Base-by-base conservation (phyloP, 2,888 invertebrate species). In the Cremastobaeus sp. region DNA sequence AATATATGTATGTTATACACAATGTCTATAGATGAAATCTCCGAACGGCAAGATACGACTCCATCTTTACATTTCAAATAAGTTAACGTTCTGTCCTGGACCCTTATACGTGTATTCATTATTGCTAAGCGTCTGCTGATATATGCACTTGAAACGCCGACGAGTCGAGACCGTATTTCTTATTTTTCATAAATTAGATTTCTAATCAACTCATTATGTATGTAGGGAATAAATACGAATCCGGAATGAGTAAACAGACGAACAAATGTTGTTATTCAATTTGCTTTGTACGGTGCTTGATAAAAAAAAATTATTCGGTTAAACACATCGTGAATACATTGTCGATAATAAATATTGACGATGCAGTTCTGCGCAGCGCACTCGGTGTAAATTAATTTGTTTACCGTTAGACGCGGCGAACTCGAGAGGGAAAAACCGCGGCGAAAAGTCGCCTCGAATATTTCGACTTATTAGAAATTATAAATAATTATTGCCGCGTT, bases 21-120 rank as follows among this genome's bases (percentile, higher is more conserved):
- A 78, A 78, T 80, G 79, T 74, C 78, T 60, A 65, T 55, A 73
- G 73, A 75, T 73, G 75, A 73, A 77, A 77, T 75, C 75, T 73
- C 43, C 65, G 43, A 72, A 57, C 35, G 48, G 55, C 52, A 52
- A 65, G 73, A 72, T 59, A 69, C 72, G 76, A 75, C 50, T 78
- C 76, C 79, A 80, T 84, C 81, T 84, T 85, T 85, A 85, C 83
- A 85, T 85, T 85, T 85, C 84, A 85, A 85, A 85, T 85, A 83
- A 85, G 85, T 85, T 83, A 78, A 82, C 80, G 78, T 81, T 82
- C 78, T 76, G 59, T 59, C 59, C 62, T 76, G 74, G 74, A 72
- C 69, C 83, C 84, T 83, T 83, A 83, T 84, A 83, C 81, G 71
- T 62, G 83, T 83, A 84, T 84, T 83, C 84, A 83, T 85, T 84